phyloP scores from a whole-genome alignment of 1,140 invertebrate genomes.

The Formica selysi region DNA sequence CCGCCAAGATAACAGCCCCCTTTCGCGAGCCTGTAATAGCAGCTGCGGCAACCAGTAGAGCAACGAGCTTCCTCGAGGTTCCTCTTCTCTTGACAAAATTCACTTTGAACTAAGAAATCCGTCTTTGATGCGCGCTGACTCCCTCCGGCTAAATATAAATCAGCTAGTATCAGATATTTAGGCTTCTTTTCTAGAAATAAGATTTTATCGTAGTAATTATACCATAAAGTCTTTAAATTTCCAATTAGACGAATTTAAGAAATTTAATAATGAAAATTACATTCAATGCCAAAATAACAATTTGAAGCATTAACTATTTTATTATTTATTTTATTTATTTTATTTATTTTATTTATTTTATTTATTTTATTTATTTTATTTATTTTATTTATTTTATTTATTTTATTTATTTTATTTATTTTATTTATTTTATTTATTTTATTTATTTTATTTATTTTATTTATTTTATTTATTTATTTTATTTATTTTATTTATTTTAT shows the following conservation, averaged over 20 bases:
- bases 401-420: too few species aligned
- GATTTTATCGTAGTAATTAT: not conserved
- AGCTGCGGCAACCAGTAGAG: conserved; percentile 20
- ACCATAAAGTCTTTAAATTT: too few species aligned
- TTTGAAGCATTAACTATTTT: too few species aligned
- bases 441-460: too few species aligned
- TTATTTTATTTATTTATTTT: too few species aligned
- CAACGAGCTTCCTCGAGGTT: not conserved
- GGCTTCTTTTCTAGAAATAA: not conserved
- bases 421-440: too few species aligned
- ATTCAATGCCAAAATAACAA: not conserved
- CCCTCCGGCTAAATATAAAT: conserved; percentile 7
- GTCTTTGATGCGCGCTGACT: conserved; percentile 7
- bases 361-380: too few species aligned
- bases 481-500: too few species aligned
- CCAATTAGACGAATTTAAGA: not conserved
- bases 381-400: too few species aligned
- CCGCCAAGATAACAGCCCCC: conserved; percentile 71
- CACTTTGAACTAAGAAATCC: not conserved
- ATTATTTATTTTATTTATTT: too few species aligned
- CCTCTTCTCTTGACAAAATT: conserved; percentile 27
- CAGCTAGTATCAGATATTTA: not conserved
- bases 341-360: too few species aligned
- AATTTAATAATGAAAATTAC: not conserved
- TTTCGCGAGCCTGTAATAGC: conserved; percentile 71